These are phyloP conservation scores for Sebastes steindachneri DNA, from an alignment of 2,797 vertebrate genomes.

Conservation along the genomic window DNA sequence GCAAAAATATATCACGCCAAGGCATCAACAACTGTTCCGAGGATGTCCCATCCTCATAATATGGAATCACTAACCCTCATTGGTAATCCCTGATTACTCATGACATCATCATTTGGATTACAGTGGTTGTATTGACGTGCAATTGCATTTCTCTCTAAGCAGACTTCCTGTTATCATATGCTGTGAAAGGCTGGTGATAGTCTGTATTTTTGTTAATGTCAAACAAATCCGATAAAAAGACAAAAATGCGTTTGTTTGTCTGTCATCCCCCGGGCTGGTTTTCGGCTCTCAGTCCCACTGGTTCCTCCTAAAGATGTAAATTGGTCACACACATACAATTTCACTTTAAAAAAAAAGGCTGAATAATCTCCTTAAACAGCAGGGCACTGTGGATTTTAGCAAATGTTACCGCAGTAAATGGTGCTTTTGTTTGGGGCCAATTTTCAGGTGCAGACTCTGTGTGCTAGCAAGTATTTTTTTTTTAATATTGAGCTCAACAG, in stretches of 20 bases:
- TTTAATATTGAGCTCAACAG: too few species aligned
- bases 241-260: background rate
- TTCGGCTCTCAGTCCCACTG: background rate
- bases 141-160: slow-evolving; percentile 16
- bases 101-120: slow-evolving; percentile 61
- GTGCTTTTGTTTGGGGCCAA: background rate
- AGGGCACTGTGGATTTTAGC: too few species aligned
- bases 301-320: background rate
- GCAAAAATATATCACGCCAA: background rate
- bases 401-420: background rate
- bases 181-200: background rate
- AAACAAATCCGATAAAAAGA: background rate
- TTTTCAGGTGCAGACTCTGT: background rate
- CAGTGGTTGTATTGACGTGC: slow-evolving; percentile 15
- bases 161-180: slow-evolving; percentile 1
- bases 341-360: background rate
- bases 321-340: background rate
- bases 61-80: slow-evolving; percentile 27
- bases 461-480: too few species aligned
- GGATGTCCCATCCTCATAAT: slow-evolving; percentile 21
- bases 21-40: background rate
- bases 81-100: slow-evolving; percentile 63
- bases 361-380: background rate
- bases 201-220: background rate
- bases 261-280: background rate